phyloP scores from a whole-genome alignment of 2,797 vertebrate species.

The Mallotus villosus region DNA sequence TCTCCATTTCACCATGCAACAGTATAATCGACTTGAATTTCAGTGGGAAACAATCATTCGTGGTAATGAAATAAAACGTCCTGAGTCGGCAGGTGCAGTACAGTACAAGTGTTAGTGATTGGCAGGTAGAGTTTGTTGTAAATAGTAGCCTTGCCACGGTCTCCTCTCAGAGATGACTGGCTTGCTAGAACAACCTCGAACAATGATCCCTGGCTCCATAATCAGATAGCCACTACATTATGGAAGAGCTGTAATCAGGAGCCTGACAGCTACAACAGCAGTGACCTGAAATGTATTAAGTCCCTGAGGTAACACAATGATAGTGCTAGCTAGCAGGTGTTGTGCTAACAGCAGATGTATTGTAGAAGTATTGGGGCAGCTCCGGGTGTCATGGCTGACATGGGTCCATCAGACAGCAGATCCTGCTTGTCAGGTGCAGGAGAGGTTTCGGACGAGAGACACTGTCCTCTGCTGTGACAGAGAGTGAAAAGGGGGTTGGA shows the following conservation, averaged over 20 bases:
- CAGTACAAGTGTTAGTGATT: background rate
- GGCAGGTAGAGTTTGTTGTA: too few species aligned
- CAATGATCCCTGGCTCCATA: slow-evolving; percentile 29
- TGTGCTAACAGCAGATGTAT: slow-evolving; percentile 25
- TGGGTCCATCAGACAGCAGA: background rate
- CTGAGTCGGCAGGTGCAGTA: too few species aligned
- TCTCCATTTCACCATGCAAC: background rate
- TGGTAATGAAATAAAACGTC: background rate
- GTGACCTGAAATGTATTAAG: slow-evolving; percentile 32
- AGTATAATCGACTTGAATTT: background rate
- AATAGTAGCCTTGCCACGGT: too few species aligned
- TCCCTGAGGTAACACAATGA: slow-evolving; percentile 22
- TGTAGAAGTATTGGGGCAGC: background rate
- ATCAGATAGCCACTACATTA: slow-evolving; percentile 40
- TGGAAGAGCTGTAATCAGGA: slow-evolving; percentile 38
- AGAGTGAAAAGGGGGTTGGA: too few species aligned
- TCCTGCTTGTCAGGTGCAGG: slow-evolving; percentile 11
- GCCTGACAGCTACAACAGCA: slow-evolving; percentile 27
- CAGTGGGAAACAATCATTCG: background rate
- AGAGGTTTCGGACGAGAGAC: too few species aligned
- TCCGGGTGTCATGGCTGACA: slow-evolving; percentile 2
- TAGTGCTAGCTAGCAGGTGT: slow-evolving; percentile 25
- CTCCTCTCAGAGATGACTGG: too few species aligned
- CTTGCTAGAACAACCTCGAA: slow-evolving; percentile 13
- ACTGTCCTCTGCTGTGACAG: too few species aligned